Evolutionary conservation across 2,113 vertebrate genomes (phyloP).

Genomic region (Percina caprodes): DNA sequence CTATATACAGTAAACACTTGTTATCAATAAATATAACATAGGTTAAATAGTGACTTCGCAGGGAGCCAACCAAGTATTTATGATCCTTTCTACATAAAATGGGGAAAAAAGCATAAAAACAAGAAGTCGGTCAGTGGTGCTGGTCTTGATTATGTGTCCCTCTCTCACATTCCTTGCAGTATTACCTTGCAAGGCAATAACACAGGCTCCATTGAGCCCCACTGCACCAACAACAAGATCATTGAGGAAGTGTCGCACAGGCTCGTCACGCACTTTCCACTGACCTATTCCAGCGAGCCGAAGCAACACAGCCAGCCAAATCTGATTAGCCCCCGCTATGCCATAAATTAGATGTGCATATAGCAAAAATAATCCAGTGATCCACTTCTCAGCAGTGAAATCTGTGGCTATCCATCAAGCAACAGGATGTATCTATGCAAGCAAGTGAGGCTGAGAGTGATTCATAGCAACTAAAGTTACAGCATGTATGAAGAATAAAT

Average conservation of each 20-base stretch:
- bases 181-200: constrained; percentile 73
- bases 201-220: constrained; percentile 77
- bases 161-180: constrained; percentile 72
- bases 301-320: constrained; percentile 58
- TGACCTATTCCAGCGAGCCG: constrained; percentile 62
- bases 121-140: constrained; percentile 65
- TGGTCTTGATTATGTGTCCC: constrained; percentile 69
- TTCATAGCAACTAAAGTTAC: background rate
- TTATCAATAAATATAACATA: background rate
- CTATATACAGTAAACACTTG: background rate
- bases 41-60: background rate
- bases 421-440: background rate
- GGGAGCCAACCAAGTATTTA: constrained; percentile 37
- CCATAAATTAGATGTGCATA: constrained; percentile 70
- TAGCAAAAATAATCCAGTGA: constrained; percentile 64
- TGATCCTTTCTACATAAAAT: constrained; percentile 25
- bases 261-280: constrained; percentile 73
- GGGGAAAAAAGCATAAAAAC: constrained; percentile 28
- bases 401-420: constrained; percentile 37
- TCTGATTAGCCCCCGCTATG: constrained; percentile 75
- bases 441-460: background rate
- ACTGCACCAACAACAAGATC: constrained; percentile 73
- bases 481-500: background rate
- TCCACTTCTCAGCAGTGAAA: constrained; percentile 49
- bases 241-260: constrained; percentile 76